phyloP scores from a whole-genome alignment of 2,888 invertebrate genomes.

The Malacosoma neustria region DNA sequence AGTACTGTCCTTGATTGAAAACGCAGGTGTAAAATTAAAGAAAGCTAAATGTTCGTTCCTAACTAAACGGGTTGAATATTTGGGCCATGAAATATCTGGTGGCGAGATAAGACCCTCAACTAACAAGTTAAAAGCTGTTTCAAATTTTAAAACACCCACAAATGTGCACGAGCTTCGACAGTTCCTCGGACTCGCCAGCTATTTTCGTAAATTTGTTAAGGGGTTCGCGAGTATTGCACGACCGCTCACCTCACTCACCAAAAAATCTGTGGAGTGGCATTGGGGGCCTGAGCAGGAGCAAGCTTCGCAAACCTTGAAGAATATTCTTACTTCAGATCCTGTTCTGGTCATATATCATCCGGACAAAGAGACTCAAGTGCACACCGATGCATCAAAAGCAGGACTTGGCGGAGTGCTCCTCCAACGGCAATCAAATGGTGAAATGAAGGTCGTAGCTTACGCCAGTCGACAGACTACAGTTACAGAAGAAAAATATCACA shows the following conservation, averaged over 20 bases:
- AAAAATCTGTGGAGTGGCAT: background rate
- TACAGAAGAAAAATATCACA: conserved; percentile 14
- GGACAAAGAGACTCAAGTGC: conserved; percentile 3
- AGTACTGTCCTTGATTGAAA: background rate
- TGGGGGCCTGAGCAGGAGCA: background rate
- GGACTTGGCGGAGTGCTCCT: conserved; percentile 5
- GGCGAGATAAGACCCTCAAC: conserved; percentile 5
- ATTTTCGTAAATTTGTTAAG: conserved; percentile 2
- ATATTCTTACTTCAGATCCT: background rate
- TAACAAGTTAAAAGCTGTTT: conserved; percentile 2
- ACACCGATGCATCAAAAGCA: conserved; percentile 3
- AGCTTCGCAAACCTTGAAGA: conserved; percentile 2
- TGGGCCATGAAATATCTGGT: conserved; percentile 4
- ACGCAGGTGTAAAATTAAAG: conserved; percentile 3
- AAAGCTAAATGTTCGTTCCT: conserved; percentile 7
- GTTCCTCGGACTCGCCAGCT: conserved; percentile 2
- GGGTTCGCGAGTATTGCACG: conserved; percentile 3
- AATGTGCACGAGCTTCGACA: conserved; percentile 6
- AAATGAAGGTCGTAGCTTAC: conserved; percentile 7
- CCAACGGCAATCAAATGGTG: background rate
- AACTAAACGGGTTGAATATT: conserved; percentile 4
- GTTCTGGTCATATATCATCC: conserved; percentile 3
- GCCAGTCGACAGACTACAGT: conserved; percentile 14
- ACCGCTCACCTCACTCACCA: conserved; percentile 2
- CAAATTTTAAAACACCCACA: conserved; percentile 4